phyloP scores from a whole-genome alignment of 1,140 invertebrate species.

The Campoletis sonorensis region DNA sequence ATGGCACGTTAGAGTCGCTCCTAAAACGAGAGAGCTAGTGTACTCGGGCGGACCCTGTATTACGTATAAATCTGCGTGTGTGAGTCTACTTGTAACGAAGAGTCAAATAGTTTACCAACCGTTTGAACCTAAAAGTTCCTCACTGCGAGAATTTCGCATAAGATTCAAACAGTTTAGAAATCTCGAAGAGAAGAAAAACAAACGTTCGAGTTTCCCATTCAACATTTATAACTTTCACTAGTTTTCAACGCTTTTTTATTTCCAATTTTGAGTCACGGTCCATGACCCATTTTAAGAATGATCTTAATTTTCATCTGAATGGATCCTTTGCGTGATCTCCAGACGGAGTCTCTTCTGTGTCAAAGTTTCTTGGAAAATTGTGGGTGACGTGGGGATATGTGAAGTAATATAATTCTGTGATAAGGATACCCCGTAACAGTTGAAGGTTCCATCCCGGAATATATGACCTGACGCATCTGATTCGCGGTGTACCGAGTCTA shows the following conservation, averaged over 20 bases:
- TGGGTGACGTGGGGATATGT: background rate
- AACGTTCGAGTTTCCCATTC: no score
- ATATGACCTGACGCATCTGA: background rate
- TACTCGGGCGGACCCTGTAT: background rate
- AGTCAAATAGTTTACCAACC: no score
- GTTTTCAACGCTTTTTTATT: no score
- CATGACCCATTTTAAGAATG: background rate
- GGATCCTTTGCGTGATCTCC: background rate
- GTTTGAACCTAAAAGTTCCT: no score
- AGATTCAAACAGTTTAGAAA: background rate
- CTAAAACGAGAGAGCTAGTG: conserved; percentile 12
- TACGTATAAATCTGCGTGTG: background rate
- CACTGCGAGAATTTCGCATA: background rate
- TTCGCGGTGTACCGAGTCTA: background rate
- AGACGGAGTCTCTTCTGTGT: background rate
- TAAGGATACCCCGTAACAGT: background rate
- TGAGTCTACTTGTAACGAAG: background rate
- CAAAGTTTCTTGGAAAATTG: conserved; percentile 10
- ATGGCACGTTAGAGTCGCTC: conserved; percentile 34
- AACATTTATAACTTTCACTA: no score
- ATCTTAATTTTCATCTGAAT: background rate
- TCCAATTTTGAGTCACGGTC: no score
- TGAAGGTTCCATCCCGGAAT: conserved; percentile 16
- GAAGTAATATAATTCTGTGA: conserved; percentile 16
- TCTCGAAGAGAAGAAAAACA: no score